phyloP scores from a whole-genome alignment of 1,140 invertebrate genomes.

The Nomia melanderi region DNA sequence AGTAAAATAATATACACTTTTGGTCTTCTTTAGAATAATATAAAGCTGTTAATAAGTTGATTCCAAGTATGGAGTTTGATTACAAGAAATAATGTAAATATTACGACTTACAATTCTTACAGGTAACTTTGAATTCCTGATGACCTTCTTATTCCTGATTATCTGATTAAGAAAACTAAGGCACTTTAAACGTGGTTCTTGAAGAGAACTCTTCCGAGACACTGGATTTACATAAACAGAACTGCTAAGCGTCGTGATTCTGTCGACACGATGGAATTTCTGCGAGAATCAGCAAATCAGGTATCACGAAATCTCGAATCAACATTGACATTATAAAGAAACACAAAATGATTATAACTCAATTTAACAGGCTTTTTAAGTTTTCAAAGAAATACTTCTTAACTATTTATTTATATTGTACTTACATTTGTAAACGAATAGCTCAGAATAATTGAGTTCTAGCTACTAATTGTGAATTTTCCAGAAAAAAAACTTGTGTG shows the following conservation, averaged over 20 bases:
- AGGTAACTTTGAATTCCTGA: not conserved
- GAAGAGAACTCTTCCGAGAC: not conserved
- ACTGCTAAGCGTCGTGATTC: slow-evolving; percentile 5
- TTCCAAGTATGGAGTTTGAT: too few relatives aligned
- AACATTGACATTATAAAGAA: not conserved
- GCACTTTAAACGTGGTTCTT: not conserved
- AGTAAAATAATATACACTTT: too few relatives aligned
- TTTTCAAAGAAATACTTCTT: too few relatives aligned
- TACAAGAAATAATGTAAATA: not conserved
- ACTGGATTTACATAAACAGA: slow-evolving; percentile 32
- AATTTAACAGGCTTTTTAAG: too few relatives aligned
- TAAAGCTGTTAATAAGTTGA: too few relatives aligned
- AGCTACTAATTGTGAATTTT: too few relatives aligned
- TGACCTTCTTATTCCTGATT: not conserved
- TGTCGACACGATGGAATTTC: slow-evolving; percentile 28
- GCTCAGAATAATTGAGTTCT: too few relatives aligned
- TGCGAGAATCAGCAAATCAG: slow-evolving; percentile 45
- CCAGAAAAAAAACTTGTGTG: too few relatives aligned
- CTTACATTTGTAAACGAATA: too few relatives aligned
- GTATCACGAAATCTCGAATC: slow-evolving; percentile 6
- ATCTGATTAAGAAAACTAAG: slow-evolving; percentile 1
- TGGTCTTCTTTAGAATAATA: too few relatives aligned
- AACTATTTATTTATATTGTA: too few relatives aligned
- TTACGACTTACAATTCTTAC: not conserved
- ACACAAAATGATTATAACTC: not conserved